Conservation (phyloP, 2,113 vertebrate genomes). For the Brachyhypopomus gauderio region DNA sequence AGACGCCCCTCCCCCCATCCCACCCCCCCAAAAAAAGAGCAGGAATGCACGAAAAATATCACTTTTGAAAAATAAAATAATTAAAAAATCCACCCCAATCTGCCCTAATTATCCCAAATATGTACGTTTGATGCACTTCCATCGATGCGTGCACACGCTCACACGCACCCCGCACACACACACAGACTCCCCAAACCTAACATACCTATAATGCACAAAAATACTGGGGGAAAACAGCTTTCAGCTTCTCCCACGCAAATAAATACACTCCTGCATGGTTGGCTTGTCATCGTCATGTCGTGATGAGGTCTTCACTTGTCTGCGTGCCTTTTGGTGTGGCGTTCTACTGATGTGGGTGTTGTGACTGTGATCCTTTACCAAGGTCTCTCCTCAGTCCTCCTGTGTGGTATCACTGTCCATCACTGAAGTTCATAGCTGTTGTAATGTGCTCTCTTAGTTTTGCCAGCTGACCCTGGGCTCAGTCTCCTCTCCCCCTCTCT, state of each 20-base stretch:
- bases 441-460: slow-evolving; percentile 49
- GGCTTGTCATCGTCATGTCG: slow-evolving; percentile 48
- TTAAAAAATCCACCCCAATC: slow-evolving; percentile 79
- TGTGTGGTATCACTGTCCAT: slow-evolving; percentile 46
- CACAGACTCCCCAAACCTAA: slow-evolving; percentile 36
- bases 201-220: slow-evolving; percentile 71
- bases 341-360: slow-evolving; percentile 49
- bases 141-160: slow-evolving; percentile 55
- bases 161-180: slow-evolving; percentile 33
- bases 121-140: slow-evolving; percentile 77
- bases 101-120: slow-evolving; percentile 81
- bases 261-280: slow-evolving; percentile 71
- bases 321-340: slow-evolving; percentile 45
- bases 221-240: slow-evolving; percentile 48
- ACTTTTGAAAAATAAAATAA: slow-evolving; percentile 70
- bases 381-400: slow-evolving; percentile 27
- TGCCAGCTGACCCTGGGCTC: slow-evolving; percentile 45
- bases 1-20: background rate
- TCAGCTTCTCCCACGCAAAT: slow-evolving; percentile 59
- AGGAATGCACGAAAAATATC: slow-evolving; percentile 86
- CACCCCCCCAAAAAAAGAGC: slow-evolving; percentile 68
- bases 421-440: slow-evolving; percentile 43
- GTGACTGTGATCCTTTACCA: slow-evolving; percentile 45
- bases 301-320: slow-evolving; percentile 41
- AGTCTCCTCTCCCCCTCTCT: slow-evolving; percentile 15